phyloP scores from a whole-genome alignment of 2,888 invertebrate genomes.

The Apoda limacodes region DNA sequence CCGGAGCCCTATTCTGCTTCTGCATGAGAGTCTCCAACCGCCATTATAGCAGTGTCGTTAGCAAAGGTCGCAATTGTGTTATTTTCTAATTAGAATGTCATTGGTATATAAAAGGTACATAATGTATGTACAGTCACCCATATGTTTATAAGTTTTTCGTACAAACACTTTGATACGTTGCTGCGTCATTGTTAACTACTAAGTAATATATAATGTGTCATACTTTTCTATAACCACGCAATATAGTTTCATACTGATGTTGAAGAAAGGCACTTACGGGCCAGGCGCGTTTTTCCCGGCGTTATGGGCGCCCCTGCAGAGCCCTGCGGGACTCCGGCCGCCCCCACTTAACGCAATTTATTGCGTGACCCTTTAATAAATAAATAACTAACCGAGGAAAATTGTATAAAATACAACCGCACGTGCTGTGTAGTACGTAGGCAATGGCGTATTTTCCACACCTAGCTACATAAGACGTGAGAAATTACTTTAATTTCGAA shows the following conservation, averaged over 20 bases:
- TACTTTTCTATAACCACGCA: slow-evolving; percentile 31
- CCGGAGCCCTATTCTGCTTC: no score
- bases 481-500: slow-evolving; percentile 39
- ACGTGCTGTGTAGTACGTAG: slow-evolving; percentile 31
- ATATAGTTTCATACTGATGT: slow-evolving; percentile 40
- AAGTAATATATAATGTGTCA: no score
- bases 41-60: no score
- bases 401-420: slow-evolving; percentile 62
- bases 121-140: no score
- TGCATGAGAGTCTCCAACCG: no score
- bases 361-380: slow-evolving; percentile 66
- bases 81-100: no score
- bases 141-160: no score
- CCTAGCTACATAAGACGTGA: slow-evolving; percentile 26
- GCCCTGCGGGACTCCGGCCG: slow-evolving; percentile 56
- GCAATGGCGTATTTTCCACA: slow-evolving; percentile 25
- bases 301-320: slow-evolving; percentile 59
- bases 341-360: slow-evolving; percentile 70
- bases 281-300: slow-evolving; percentile 54
- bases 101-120: no score
- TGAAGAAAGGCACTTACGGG: slow-evolving; percentile 64
- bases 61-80: no score
- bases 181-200: no score
- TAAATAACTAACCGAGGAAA: slow-evolving; percentile 66
- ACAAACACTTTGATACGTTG: no score